phyloP scores from a whole-genome alignment of 2,113 vertebrate species.

The Salvelinus namaycush region DNA sequence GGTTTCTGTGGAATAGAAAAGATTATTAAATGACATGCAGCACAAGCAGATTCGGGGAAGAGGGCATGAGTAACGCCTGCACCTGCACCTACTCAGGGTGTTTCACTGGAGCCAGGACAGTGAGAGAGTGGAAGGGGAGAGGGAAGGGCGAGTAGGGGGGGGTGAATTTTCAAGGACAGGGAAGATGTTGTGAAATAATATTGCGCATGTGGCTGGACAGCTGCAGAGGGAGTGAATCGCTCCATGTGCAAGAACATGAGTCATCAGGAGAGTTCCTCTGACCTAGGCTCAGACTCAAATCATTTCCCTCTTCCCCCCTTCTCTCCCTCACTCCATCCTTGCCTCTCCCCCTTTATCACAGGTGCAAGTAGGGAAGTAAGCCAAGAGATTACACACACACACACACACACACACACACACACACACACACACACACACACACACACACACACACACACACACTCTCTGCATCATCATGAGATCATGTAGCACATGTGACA shows the following conservation, averaged over 20 bases:
- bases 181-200: slow-evolving; percentile 75
- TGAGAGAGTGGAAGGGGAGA: slow-evolving; percentile 43
- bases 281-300: slow-evolving; percentile 64
- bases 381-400: slow-evolving; percentile 34
- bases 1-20: slow-evolving; percentile 32
- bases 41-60: slow-evolving; percentile 37
- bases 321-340: slow-evolving; percentile 13
- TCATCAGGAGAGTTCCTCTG: slow-evolving; percentile 66
- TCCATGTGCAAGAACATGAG: slow-evolving; percentile 70
- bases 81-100: slow-evolving; percentile 67
- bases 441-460: slow-evolving; percentile 1
- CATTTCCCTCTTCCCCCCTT: slow-evolving; percentile 18
- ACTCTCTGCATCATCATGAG: slow-evolving; percentile 64
- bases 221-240: slow-evolving; percentile 63
- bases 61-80: slow-evolving; percentile 33
- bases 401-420: not conserved
- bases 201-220: slow-evolving; percentile 70
- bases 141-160: slow-evolving; percentile 45
- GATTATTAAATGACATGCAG: slow-evolving; percentile 35
- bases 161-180: slow-evolving; percentile 72
- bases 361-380: slow-evolving; percentile 52
- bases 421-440: slow-evolving; percentile 14
- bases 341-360: slow-evolving; percentile 48
- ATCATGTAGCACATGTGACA: slow-evolving; percentile 63
- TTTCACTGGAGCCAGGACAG: slow-evolving; percentile 43